These are phyloP conservation scores for Malacoraja senta DNA, from an alignment of 2,797 vertebrate genomes.

Conservation along the genomic window DNA sequence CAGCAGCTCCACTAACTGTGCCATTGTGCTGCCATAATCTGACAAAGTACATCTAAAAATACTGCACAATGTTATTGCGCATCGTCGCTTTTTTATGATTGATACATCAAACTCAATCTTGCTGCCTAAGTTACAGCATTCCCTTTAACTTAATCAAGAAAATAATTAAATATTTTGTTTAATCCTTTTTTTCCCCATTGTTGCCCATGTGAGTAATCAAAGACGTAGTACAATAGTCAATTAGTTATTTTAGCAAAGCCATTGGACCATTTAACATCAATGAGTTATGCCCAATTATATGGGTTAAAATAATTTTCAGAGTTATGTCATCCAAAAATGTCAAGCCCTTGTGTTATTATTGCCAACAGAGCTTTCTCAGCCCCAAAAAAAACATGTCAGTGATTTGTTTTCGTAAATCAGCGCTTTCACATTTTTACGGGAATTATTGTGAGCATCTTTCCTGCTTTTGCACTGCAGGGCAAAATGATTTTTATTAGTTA, in stretches of 20 bases:
- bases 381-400: neutral
- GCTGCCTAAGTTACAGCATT: neutral
- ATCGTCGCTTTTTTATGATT: neutral
- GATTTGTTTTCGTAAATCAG: neutral
- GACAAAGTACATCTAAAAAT: neutral
- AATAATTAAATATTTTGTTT: neutral
- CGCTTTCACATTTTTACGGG: neutral
- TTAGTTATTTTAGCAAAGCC: neutral
- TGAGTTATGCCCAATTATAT: neutral
- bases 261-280: neutral
- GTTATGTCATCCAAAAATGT: neutral
- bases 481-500: neutral
- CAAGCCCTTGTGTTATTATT: neutral
- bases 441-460: neutral
- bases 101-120: neutral
- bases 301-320: neutral
- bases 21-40: no score
- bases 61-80: neutral
- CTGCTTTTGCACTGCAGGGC: neutral
- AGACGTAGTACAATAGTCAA: neutral
- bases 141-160: neutral
- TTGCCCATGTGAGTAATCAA: neutral
- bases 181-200: neutral
- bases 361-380: neutral
- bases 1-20: no score